A percentile compares a stretch with the other conserved stretches of the same genome.
phyloP scores from a whole-genome alignment of 2,797 vertebrate species.

The Pangasius mekongensis region DNA sequence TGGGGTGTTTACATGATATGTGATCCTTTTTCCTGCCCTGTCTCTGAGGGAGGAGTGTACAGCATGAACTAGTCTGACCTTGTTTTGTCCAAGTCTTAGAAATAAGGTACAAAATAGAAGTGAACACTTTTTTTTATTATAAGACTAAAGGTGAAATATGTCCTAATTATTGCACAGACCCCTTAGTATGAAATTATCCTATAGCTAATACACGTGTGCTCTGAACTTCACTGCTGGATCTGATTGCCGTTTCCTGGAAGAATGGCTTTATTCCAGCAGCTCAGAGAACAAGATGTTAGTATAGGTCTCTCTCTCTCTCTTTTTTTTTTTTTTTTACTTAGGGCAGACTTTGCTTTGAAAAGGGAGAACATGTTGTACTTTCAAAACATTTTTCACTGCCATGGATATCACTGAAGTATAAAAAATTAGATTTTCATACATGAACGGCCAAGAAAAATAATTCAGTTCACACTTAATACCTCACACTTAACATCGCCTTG shows the following conservation, averaged over 20 bases:
- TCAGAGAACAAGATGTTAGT: background rate
- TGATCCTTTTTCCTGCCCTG: constrained; percentile 25
- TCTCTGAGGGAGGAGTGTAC: constrained; percentile 14
- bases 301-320: background rate
- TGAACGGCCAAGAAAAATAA: no score
- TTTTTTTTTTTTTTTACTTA: background rate
- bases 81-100: background rate
- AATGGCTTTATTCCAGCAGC: constrained; percentile 7
- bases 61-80: background rate
- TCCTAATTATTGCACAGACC: background rate
- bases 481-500: background rate
- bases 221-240: constrained; percentile 1
- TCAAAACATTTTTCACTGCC: background rate
- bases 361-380: background rate
- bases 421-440: background rate
- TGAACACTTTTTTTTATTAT: background rate
- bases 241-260: constrained; percentile 37
- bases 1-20: constrained; percentile 52
- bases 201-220: background rate
- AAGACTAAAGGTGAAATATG: background rate
- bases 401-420: background rate
- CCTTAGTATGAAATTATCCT: background rate
- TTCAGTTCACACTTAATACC: background rate
- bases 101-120: background rate
- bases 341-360: background rate